Base-by-base conservation (phyloP, 2,888 invertebrate species). In the Luperina nickerlii region DNA sequence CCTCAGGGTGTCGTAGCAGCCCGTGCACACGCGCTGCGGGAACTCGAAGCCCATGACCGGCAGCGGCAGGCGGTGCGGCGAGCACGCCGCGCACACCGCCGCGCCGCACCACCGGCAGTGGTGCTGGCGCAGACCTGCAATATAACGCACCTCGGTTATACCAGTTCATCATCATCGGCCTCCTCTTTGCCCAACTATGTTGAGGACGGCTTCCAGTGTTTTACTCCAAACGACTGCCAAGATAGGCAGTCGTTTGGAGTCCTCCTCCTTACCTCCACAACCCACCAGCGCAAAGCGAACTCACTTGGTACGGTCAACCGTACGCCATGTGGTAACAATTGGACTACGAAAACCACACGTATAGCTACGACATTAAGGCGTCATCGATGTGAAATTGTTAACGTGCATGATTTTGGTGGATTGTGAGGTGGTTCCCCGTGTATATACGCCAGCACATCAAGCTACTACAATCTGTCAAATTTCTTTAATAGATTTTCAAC, bases 21-120 rank as follows among this genome's bases (percentile, higher is more conserved):
- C 98, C 93, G 99, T 98, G 96, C 99, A 99, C 76, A 99, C 98
- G 82, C 99, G 97, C 87, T 99, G 99, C 93, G 99, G 98, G 96
- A 99, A 99, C 97, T 99, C 99, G 96, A 99, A 99, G 71, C 99
- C 99, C 99, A 99, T 99, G 74, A 98, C 97, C 4, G 99, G 99
- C 94, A 99, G 98, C 79, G 98, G 98, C 89, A 99, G 98, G 85
- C 98, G 98, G 94, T 98, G 98, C 78, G 98, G 98, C 27, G 99
- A 99, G 95, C 99, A 99, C 88, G 98, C 97, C 92, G 98, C 99
- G 96, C 99, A 99, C 76, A 99, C 98, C 24, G 99, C 99, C 94
- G 98, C 98, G 68, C 99, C 99, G 96, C 99, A 99, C 95, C 98
- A 98, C 76, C 99, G 98, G 93, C 99, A 99, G 96, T 99, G 99